Evolutionary conservation across 2,888 invertebrate species (phyloP), one percentile per base, ranked within the genome.

Genomic region (Notocelia uddmanniana): DNA sequence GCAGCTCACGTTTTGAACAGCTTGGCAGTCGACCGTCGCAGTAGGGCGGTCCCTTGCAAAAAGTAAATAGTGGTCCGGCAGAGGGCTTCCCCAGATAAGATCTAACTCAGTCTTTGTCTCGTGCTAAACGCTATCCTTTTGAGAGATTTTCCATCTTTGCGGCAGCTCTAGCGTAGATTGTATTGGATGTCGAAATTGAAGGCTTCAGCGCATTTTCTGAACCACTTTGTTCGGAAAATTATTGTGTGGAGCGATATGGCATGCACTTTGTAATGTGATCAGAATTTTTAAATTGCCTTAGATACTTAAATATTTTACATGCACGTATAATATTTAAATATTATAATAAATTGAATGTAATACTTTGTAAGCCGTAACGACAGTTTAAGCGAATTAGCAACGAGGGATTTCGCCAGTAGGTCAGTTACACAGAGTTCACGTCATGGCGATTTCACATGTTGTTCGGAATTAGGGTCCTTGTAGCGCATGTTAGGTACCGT

Each of bases 41-140:
- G 85, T 87, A 87, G 82, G 83, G 81, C 82, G 78, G 83, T 87
- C 86, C 87, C 87, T 86, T 81, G 88, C 82, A 87, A 83, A 89
- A 89, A 89, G 89, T 89, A 93, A 92, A 92, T 90, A 92, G 89
- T 90, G 87, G 88, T 83, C 85, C 85, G 83, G 83, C 84, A 85
- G 85, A 87, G 86, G 86, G 83, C 87, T 87, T 86, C 81, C 83
- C 83, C 81, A 85, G 84, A 85, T 80, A 82, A 88, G 89, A 89
- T 89, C 89, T 91, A 89, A 91, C 90, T 90, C 89, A 89, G 86
- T 88, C 92, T 92, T 92, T 92, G 91, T 92, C 91, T 92, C 85
- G 85, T 85, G 82, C 89, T 91, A 90, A 92, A 91, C 89, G 88
- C 88, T 86, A 90, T 87, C 88, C 91, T 91, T 90, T 92, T 92